Percentiles rank a stretch among this genome's conserved stretches.
phyloP scores from a whole-genome alignment of 2,888 invertebrate genomes.

The Heterodera filipjevi region DNA sequence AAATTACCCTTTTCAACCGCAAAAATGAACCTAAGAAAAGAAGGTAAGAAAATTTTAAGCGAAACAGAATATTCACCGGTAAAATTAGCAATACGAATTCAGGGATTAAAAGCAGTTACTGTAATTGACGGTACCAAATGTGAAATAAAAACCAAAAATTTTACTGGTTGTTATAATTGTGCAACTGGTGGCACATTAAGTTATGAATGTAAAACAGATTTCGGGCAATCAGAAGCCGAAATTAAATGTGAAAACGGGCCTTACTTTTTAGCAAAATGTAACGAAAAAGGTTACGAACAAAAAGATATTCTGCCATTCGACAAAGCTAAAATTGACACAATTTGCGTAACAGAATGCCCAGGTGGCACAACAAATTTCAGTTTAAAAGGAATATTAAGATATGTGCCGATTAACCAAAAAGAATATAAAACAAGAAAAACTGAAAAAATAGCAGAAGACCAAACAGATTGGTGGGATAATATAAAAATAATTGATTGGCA shows the following conservation, averaged over 20 bases:
- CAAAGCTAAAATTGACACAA: not conserved
- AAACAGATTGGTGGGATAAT: not conserved
- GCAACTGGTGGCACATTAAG: not conserved
- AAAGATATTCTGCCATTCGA: not conserved
- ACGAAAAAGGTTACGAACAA: not conserved
- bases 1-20: not conserved
- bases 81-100: not conserved
- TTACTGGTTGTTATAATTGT: not conserved
- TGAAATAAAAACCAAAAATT: not conserved
- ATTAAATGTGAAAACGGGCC: not conserved
- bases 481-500: not conserved
- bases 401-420: not conserved
- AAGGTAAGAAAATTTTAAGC: not conserved
- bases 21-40: not conserved
- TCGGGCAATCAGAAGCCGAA: not conserved
- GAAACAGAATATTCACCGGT: slow-evolving; percentile 15
- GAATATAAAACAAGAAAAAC: not conserved
- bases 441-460: not conserved
- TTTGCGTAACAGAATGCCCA: not conserved
- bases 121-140: not conserved
- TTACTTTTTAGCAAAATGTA: not conserved
- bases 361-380: not conserved
- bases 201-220: not conserved
- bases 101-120: not conserved
- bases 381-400: not conserved